Evolutionary conservation across 1,140 invertebrate genomes (phyloP).

Genomic region (Lepidostoma basale): DNA sequence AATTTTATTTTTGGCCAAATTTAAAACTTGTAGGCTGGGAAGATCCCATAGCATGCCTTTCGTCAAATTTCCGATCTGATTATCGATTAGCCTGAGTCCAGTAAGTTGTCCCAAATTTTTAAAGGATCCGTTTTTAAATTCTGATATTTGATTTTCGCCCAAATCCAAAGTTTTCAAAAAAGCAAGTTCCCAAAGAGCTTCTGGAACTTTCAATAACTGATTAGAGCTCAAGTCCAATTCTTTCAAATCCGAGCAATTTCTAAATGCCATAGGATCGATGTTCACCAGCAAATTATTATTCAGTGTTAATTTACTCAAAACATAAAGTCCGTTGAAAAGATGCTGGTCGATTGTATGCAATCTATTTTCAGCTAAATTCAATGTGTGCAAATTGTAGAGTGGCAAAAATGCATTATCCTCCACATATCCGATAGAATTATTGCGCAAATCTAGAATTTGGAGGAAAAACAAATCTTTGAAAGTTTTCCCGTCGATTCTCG

Average conservation of each 20-base stretch:
- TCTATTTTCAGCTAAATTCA: slow-evolving; percentile 85
- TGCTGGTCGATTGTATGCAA: slow-evolving; percentile 80
- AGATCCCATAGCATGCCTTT: slow-evolving; percentile 86
- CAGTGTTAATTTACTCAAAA: slow-evolving; percentile 81
- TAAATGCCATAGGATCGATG: slow-evolving; percentile 83
- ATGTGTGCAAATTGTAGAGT: slow-evolving; percentile 83
- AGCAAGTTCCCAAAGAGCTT: slow-evolving; percentile 79
- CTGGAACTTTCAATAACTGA: slow-evolving; percentile 78
- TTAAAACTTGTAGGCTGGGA: slow-evolving; percentile 81
- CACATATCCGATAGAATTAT: slow-evolving; percentile 86
- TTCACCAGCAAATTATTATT: slow-evolving; percentile 84
- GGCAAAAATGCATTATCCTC: slow-evolving; percentile 86
- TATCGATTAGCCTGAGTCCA: slow-evolving; percentile 82
- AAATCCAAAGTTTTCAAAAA: slow-evolving; percentile 86
- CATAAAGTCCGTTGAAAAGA: slow-evolving; percentile 84
- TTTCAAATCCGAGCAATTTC: slow-evolving; percentile 88
- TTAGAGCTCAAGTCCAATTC: slow-evolving; percentile 89
- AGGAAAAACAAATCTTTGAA: slow-evolving; percentile 88
- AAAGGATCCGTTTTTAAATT: slow-evolving; percentile 81
- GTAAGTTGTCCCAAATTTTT: slow-evolving; percentile 83
- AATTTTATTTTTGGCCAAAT: slow-evolving; percentile 87
- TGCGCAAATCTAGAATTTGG: slow-evolving; percentile 84
- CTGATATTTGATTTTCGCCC: slow-evolving; percentile 83
- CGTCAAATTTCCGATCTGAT: slow-evolving; percentile 83
- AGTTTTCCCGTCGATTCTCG: slow-evolving; percentile 79